Evolutionary conservation across 2,797 vertebrate species (phyloP), one percentile per base, ranked within the genome.

Genomic region (Florisuga fusca): DNA sequence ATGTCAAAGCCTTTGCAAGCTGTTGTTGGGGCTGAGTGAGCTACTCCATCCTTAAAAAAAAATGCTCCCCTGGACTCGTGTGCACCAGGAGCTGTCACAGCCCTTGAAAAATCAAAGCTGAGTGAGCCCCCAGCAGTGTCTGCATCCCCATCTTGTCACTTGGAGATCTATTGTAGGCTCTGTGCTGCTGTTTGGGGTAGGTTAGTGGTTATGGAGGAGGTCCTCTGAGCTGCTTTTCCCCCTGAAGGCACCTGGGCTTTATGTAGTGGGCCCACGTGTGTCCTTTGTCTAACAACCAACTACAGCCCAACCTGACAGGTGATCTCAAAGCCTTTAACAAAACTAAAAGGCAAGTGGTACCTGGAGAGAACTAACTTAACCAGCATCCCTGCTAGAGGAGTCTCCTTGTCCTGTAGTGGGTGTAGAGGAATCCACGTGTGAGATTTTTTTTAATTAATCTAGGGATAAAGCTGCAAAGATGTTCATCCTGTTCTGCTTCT

Each of bases 21-120:
- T 84, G 90, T 2, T 93, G 72, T 7, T 84, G 88, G 84, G 90
- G 71, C 61, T 69, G 84, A 84, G 81, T 0, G 58, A 91, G 83
- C 79, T 50, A 23, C 23, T 64, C 48, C 2, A 5, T 48, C 46
- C 84, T 91, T 68, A 48, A 71, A 50, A 79, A 48, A 71, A 50
- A 79, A 53, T 7, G 72, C 20, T 93, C 31, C 62, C 54, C 71
- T 81, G 77, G 73, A 78, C 76, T 16, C 43, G 33, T 48, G 54
- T 22, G 72, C 0, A 0, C 36, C 22, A 5, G 18, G 64, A 87
- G 61, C 79, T 91, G 77, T 89, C 64, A 25, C 26, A 11, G 51
- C 9, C 82, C 55, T 59, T 54, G 62, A 84, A 64, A 83, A 71
- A 68, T 88, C 86, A 15, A 15, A 86, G 58, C 2, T 58, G 77